Base-by-base conservation (phyloP, 2,888 invertebrate species). In the Aromia moschata region DNA sequence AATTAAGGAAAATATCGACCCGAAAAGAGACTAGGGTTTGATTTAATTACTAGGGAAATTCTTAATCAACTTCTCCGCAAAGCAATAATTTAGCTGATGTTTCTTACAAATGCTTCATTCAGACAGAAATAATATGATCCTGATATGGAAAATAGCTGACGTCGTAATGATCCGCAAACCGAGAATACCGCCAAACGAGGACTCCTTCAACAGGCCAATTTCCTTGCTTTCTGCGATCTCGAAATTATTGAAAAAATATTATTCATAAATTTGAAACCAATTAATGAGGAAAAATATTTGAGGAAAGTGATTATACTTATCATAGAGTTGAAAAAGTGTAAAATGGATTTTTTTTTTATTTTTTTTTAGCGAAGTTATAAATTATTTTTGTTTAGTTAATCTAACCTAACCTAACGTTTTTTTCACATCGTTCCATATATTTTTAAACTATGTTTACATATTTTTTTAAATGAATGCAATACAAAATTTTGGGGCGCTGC, bases 221-320 rank as follows among this genome's bases (percentile, higher is more conserved):
- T 41, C 41, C 10, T 36, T 55, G 10, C 54, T 59, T 2, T 49
- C 58, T 14, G 20, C 37, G n/a, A 41, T 54, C 1, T 49, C 55
- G 11, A 55, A 59, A 43, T 36, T 59, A 7, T 54, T 47, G 17
- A 55, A 59, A 18, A 54, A 49, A 47, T 25, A 25, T 7, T 25
- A 5, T 7, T 25, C 7, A 7, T 25, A 25, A 7, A 7, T 5
- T 25, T 25, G 25, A 25, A 25, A 25, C 25, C 7, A 25, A 25
- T 25, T 25, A 25, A 5, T 7, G 4, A 25, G 7, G 25, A 25
- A 3, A 25, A 25, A 25, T n/a, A n/a, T n/a, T n/a, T n/a, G n/a
- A n/a, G n/a, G n/a, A n/a, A n/a, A n/a, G n/a, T n/a, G n/a, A n/a
- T n/a, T n/a, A n/a, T n/a, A n/a, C n/a, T n/a, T n/a, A n/a, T n/a